These are phyloP conservation scores for Drosophila bifasciata DNA, from an alignment of 1,140 invertebrate species.

Conservation along the genomic window DNA sequence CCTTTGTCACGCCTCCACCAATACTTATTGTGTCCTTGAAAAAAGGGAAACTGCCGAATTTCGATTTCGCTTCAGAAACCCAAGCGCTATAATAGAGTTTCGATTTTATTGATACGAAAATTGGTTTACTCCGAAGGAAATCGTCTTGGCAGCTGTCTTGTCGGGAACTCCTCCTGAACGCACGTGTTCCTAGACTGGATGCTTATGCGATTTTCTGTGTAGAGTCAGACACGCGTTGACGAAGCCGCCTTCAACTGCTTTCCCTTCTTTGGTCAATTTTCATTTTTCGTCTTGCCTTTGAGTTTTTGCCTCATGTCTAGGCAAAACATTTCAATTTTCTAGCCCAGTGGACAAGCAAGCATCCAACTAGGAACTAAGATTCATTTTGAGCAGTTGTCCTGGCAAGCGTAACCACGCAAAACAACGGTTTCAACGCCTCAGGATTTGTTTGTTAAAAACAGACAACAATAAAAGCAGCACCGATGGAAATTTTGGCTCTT, in stretches of 20 bases:
- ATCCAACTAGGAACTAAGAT: slow-evolving; percentile 47
- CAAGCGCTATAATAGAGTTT: slow-evolving; percentile 60
- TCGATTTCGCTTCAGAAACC: slow-evolving; percentile 67
- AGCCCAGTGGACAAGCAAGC: slow-evolving; percentile 64
- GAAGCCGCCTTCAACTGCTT: slow-evolving; percentile 34
- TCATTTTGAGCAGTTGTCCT: slow-evolving; percentile 65
- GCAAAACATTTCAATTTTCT: slow-evolving; percentile 80
- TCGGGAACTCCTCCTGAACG: slow-evolving; percentile 74
- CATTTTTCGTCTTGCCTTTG: slow-evolving; percentile 23
- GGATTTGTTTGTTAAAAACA: slow-evolving; percentile 81
- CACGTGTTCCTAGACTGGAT: slow-evolving; percentile 42
- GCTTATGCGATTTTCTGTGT: slow-evolving; percentile 19
- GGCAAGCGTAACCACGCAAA: slow-evolving; percentile 77
- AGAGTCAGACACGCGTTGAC: slow-evolving; percentile 55
- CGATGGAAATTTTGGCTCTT: slow-evolving; percentile 40
- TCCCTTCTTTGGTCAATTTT: slow-evolving; percentile 2
- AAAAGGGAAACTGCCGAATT: slow-evolving; percentile 61
- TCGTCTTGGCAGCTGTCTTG: slow-evolving; percentile 66
- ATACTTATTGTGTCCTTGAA: slow-evolving; percentile 49
- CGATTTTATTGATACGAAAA: slow-evolving; percentile 80
- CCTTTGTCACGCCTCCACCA: slow-evolving; percentile 70
- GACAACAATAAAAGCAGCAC: slow-evolving; percentile 55
- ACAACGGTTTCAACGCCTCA: slow-evolving; percentile 66
- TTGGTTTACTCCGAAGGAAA: slow-evolving; percentile 74
- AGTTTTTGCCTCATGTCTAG: slow-evolving; percentile 31